Base-by-base conservation (phyloP, 2,113 vertebrate genomes). In the Octodon degus region DNA sequence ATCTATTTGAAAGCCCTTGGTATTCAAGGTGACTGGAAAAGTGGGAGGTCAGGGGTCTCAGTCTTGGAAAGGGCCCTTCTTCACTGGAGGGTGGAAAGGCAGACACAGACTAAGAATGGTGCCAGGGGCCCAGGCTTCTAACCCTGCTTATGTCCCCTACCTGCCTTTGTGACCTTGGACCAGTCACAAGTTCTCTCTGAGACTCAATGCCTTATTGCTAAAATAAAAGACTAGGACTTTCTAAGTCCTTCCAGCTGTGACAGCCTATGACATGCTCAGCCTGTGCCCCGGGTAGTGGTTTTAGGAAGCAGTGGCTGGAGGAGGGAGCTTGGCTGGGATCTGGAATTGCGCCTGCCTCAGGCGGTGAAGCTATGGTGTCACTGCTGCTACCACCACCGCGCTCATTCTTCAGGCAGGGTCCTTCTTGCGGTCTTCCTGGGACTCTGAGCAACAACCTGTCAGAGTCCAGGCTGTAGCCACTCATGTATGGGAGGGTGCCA, bases 311-410 rank as follows among this genome's bases (percentile, higher is more conserved):
- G 11, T 9, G 40, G 12, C 16, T 32, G 1, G 1, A 7, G 43
- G 32, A 65, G 6, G n/a, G 47, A 47, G 34, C 22, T 24, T 2
- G 1, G 8, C 22, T 82, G 47, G n/a, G 81, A 47, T 34, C 10
- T 55, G 30, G 68, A 79, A 2, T 9, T 17, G 7, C 37, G 5
- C n/a, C 32, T 32, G 37, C 50, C 79, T 81, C 10, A 10, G 43
- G 32, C 20, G n/a, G 4, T 3, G 43, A 40, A 58, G 13, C 8
- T 4, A 3, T 0, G 25, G 27, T 55, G 16, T 14, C 17, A 0
- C 58, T 32, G 70, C 37, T 24, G 55, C n/a, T 32, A 9, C 37
- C 40, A 0, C 13, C 22, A 60, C n/a, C 34, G 24, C 40, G 60
- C 16, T 5, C 2, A 1, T 16, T 72, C 86, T 68, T 34, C 4